phyloP scores from a whole-genome alignment of 2,888 invertebrate genomes.

The Perizoma flavofasciatum region DNA sequence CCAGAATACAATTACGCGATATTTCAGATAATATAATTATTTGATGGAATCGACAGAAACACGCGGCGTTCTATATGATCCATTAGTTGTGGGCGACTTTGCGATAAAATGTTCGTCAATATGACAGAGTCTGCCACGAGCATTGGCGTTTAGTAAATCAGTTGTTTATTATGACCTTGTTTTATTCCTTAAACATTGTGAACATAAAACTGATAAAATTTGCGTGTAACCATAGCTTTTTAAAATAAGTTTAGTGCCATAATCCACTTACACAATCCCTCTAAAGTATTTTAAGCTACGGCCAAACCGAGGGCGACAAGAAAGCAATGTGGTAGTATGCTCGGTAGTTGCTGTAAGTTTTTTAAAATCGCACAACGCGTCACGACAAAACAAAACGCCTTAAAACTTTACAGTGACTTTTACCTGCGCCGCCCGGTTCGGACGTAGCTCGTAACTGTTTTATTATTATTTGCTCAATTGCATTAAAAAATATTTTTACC shows the following conservation, averaged over 20 bases:
- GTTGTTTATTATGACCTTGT: slow-evolving; percentile 25
- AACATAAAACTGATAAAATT: slow-evolving; percentile 20
- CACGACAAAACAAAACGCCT: too few relatives aligned
- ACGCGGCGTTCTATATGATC: too few relatives aligned
- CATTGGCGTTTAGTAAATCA: slow-evolving; percentile 4
- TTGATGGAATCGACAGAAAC: too few relatives aligned
- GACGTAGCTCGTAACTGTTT: slow-evolving; percentile 1
- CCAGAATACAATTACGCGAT: too few relatives aligned
- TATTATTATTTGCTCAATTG: slow-evolving; percentile 62
- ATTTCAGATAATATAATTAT: too few relatives aligned
- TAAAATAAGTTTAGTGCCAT: slow-evolving; percentile 64
- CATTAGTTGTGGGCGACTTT: too few relatives aligned
- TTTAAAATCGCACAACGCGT: too few relatives aligned
- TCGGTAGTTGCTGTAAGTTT: too few relatives aligned
- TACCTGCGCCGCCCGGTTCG: neutral
- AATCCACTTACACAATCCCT: slow-evolving; percentile 55
- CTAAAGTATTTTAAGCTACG: slow-evolving; percentile 22
- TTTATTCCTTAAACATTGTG: slow-evolving; percentile 9
- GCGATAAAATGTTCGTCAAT: too few relatives aligned
- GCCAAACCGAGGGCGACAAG: neutral
- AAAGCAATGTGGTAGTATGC: too few relatives aligned
- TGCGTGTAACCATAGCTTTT: slow-evolving; percentile 40
- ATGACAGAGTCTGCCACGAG: neutral
- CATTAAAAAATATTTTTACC: slow-evolving; percentile 33
- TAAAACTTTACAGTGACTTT: too few relatives aligned